phyloP scores from a whole-genome alignment of 2,888 invertebrate species.

The Pristionchus exspectatus region DNA sequence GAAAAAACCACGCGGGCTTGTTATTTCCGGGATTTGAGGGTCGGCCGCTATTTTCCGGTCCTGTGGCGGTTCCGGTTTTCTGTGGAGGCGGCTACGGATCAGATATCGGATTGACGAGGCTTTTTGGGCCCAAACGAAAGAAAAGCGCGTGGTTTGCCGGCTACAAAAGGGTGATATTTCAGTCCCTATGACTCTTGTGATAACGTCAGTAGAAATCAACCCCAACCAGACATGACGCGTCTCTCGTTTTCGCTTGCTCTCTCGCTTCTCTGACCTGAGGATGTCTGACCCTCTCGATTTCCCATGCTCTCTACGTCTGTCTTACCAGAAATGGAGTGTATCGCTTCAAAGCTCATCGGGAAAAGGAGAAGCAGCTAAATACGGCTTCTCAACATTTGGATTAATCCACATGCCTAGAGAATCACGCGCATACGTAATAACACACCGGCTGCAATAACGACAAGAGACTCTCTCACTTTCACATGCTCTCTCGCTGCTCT shows the following conservation, averaged over 20 bases:
- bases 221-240: background rate
- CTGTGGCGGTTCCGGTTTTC: background rate
- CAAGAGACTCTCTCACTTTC: background rate
- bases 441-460: background rate
- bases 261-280: background rate
- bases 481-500: background rate
- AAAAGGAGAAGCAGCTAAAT: background rate
- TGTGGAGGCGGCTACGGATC: background rate
- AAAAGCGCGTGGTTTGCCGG: background rate
- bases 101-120: background rate
- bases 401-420: background rate
- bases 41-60: background rate
- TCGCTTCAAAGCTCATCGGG: too few relatives aligned
- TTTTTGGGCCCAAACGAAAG: background rate
- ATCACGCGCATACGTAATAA: conserved; percentile 14
- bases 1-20: background rate
- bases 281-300: too few relatives aligned
- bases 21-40: conserved; percentile 23
- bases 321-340: too few relatives aligned
- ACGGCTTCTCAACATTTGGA: conserved; percentile 43
- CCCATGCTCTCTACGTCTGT: too few relatives aligned
- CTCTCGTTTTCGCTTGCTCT: background rate
- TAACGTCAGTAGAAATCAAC: background rate
- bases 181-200: background rate
- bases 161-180: background rate